These are phyloP conservation scores for Myotis myotis DNA, from an alignment of 2,797 vertebrate genomes.

Conservation along the genomic window DNA sequence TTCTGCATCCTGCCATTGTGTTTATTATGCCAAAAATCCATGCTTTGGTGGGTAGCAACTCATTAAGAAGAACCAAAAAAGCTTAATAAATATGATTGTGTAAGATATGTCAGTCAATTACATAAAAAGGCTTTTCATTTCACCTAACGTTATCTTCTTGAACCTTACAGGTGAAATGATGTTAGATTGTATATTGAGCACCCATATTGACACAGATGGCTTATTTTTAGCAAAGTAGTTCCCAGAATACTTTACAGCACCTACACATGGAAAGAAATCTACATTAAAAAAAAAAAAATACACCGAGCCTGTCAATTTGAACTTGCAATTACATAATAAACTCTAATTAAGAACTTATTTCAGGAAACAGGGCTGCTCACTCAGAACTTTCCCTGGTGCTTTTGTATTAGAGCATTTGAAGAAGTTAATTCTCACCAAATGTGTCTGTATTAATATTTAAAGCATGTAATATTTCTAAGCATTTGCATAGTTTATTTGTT, in stretches of 20 bases:
- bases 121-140: slow-evolving; percentile 60
- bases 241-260: slow-evolving; percentile 80
- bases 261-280: slow-evolving; percentile 80
- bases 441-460: background rate
- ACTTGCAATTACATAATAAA: slow-evolving; percentile 75
- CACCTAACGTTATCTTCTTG: slow-evolving; percentile 68
- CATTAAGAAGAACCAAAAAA: slow-evolving; percentile 14
- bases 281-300: slow-evolving; percentile 81
- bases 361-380: background rate
- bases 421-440: background rate
- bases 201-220: slow-evolving; percentile 79
- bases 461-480: background rate
- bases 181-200: slow-evolving; percentile 77
- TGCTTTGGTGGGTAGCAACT: background rate
- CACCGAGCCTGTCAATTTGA: slow-evolving; percentile 80
- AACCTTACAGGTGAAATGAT: slow-evolving; percentile 69
- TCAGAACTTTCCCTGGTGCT: slow-evolving; percentile 49
- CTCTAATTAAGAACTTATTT: slow-evolving; percentile 60
- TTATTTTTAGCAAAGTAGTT: slow-evolving; percentile 83
- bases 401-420: slow-evolving; percentile 38
- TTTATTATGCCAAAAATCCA: background rate
- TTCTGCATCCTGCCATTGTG: background rate
- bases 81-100: slow-evolving; percentile 44
- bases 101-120: slow-evolving; percentile 45
- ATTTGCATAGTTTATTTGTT: slow-evolving; percentile 4